Base-by-base conservation (phyloP, 2,113 vertebrate genomes). In the Pelusios castaneus region DNA sequence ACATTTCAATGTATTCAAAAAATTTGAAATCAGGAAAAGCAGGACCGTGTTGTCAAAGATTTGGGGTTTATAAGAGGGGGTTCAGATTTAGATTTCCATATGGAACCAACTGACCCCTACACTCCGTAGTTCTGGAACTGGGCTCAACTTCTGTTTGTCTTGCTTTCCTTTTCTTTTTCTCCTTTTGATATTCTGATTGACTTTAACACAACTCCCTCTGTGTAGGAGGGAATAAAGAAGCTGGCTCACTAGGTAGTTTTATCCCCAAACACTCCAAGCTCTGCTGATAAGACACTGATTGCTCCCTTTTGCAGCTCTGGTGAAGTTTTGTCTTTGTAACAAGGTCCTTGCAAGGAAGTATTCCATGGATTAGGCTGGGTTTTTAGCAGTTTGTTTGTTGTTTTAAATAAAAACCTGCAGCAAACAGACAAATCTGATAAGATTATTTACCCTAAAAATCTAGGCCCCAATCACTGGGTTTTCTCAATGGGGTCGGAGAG, bases 101-200 rank as follows among this genome's bases (percentile, higher is more conserved):
- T 56, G 90, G 73, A 60, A 95, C 45, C 1, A 94, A 88, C 73
- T 91, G 24, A 95, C 54, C 83, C 41, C 16, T 27, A 91, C 83
- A 78, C 80, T 94, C 87, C 93, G 85, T 58, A 75, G 10, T 94
- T 92, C 51, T 51, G 14, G 93, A 95, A 94, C 47, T 89, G 38
- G 43, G 89, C 84, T 49, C 92, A 95, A 86, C 8, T 94, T 2
- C 11, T 22, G 1, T 4, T 76, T 92, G 95, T 94, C 51, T 93
- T 93, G 2, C 6, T 93, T 92, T 93, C 29, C 5, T 80, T 38
- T 49, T 85, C 41, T 82, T 93, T 86, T 92, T 67, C 3, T 86
- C 16, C 51, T 78, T 92, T 92, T 6, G n/a, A 58, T 91, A 89
- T 82, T 95, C 31, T 84, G 85, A 86, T 84, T 41, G 88, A 95